Percentiles rank a stretch among this genome's conserved stretches.
Evolutionary conservation across 2,888 invertebrate species (phyloP).

Genomic region (Mamestra brassicae): DNA sequence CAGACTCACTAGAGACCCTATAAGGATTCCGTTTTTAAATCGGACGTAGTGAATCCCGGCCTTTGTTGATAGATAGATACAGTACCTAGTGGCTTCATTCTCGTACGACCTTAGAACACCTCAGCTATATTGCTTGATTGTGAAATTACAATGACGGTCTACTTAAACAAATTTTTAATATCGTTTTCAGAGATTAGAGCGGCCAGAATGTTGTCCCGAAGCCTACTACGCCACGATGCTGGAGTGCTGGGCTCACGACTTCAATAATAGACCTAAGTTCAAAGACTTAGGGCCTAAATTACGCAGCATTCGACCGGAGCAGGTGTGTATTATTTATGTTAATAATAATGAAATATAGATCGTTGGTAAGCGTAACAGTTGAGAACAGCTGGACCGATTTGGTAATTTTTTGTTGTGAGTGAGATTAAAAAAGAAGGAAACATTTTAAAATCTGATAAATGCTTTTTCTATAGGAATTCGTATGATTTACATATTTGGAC

Average conservation of each 20-base stretch:
- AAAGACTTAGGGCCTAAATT: slow-evolving; percentile 95
- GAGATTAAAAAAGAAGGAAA: too few relatives aligned
- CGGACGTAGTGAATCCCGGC: too few relatives aligned
- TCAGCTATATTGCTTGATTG: background rate
- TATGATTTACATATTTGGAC: too few relatives aligned
- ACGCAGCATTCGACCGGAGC: slow-evolving; percentile 97
- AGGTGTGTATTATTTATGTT: slow-evolving; percentile 83
- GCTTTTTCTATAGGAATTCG: too few relatives aligned
- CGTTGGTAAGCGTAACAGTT: background rate
- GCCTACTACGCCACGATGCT: slow-evolving; percentile 98
- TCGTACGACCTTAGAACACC: background rate
- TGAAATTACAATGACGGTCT: background rate
- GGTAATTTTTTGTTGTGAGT: too few relatives aligned
- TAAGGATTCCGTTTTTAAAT: too few relatives aligned
- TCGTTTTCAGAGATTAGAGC: slow-evolving; percentile 94
- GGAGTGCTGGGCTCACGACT: slow-evolving; percentile 99
- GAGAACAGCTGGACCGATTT: too few relatives aligned
- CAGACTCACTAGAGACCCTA: too few relatives aligned
- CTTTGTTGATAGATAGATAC: too few relatives aligned
- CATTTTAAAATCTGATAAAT: too few relatives aligned
- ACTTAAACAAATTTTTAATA: background rate
- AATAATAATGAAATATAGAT: background rate
- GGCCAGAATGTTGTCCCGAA: slow-evolving; percentile 98
- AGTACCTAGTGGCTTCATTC: too few relatives aligned
- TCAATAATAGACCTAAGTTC: slow-evolving; percentile 96